Evolutionary conservation across 2,113 vertebrate genomes (phyloP), one percentile per base, ranked within the genome.

Genomic region (Atractosteus spatula): DNA sequence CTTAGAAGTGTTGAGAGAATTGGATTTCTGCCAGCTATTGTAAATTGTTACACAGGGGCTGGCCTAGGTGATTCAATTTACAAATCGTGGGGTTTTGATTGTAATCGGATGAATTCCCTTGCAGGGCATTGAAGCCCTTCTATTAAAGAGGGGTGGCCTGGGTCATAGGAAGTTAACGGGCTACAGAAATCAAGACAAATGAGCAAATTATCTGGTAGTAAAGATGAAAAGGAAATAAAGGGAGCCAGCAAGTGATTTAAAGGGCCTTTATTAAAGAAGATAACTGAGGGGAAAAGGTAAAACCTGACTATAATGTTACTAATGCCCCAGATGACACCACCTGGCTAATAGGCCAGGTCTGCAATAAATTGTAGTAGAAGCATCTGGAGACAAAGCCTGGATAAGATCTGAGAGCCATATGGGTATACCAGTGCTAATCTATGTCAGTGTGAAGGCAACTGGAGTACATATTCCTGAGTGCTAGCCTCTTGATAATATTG

Each of bases 21-120:
- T 84, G 61, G 87, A 88, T 82, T 91, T 92, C 82, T 84, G 87
- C 78, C 72, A 83, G 81, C 84, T 81, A 82, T 85, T 89, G 84
- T 89, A 90, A 86, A 83, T 92, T 90, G 86, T 91, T 90, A 90
- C 87, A 86, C 80, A 87, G 84, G 83, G 80, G 79, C 82, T 82
- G 76, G 84, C 83, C 71, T 76, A 83, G 75, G 8, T 91, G 86
- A 90, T 89, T 83, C 82, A 88, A 91, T 91, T 91, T 91, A 80
- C 74, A 80, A 84, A 87, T 90, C 51, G 82, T 83, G 79, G 70
- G 73, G 84, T 86, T 79, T 84, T 91, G 90, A 89, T 91, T 90
- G 87, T 93, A 90, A 93, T 93, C 88, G 87, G 86, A 89, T 92
- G 82, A 92, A 91, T 93, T 92, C 89, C 91, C 89, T 90, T 88